These are phyloP conservation scores for Elegia similella DNA, from an alignment of 2,888 invertebrate species.

Conservation along the genomic window DNA sequence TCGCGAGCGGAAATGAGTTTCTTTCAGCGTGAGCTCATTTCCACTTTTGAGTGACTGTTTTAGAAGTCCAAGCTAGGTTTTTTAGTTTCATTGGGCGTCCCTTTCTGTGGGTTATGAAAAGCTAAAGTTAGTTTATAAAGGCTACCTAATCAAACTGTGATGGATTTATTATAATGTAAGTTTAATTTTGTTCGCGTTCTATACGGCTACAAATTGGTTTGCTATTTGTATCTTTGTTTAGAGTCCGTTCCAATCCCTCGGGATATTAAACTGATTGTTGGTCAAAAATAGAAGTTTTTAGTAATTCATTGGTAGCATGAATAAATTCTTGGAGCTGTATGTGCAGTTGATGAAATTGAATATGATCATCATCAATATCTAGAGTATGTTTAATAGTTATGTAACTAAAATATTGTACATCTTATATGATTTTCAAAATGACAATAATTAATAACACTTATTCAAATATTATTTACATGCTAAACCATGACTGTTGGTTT, in stretches of 20 bases:
- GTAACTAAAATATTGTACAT: no score
- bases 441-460: neutral
- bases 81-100: constrained; percentile 42
- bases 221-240: neutral
- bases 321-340: neutral
- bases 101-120: constrained; percentile 14
- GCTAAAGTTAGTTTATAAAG: neutral
- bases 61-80: constrained; percentile 52
- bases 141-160: neutral
- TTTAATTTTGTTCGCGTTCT: neutral
- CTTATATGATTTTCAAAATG: no score
- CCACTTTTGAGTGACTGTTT: constrained; percentile 66
- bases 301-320: no score
- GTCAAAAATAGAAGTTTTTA: no score
- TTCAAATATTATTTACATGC: neutral
- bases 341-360: neutral
- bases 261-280: no score
- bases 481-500: constrained; percentile 4
- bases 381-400: no score
- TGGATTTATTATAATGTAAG: neutral
- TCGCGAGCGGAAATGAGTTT: constrained; percentile 74
- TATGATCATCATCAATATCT: no score
- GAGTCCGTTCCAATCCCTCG: no score
- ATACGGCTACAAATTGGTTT: neutral
- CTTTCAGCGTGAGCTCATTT: constrained; percentile 66